phyloP scores from a whole-genome alignment of 2,888 invertebrate genomes.

The Baccha elongata region DNA sequence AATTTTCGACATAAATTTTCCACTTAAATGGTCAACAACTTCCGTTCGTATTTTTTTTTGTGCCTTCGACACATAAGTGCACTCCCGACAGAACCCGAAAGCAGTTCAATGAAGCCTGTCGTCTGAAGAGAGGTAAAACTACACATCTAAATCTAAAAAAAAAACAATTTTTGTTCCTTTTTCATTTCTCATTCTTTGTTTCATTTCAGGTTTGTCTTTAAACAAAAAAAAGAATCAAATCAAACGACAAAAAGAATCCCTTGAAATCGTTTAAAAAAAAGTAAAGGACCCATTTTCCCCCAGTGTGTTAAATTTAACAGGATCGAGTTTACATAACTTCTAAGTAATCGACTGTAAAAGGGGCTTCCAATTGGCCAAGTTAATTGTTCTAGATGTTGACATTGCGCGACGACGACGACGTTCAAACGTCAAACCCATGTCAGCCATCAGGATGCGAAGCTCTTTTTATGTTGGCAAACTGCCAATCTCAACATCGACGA shows the following conservation, averaged over 20 bases:
- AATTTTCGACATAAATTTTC: slow-evolving; percentile 62
- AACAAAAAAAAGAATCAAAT: background rate
- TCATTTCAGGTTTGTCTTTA: slow-evolving; percentile 1
- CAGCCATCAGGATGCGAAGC: slow-evolving; percentile 1
- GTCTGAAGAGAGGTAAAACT: slow-evolving; percentile 20
- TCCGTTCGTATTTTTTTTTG: slow-evolving; percentile 38
- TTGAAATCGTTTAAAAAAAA: slow-evolving; percentile 11
- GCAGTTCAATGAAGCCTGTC: slow-evolving; percentile 54
- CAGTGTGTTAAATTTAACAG: background rate
- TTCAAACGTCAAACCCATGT: slow-evolving; percentile 13
- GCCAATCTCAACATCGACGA: background rate
- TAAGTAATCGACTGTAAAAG: slow-evolving; percentile 22
- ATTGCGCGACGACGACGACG: background rate
- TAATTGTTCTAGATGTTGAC: slow-evolving; percentile 24
- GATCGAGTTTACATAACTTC: slow-evolving; percentile 1
- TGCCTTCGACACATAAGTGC: background rate
- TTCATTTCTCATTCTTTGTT: background rate
- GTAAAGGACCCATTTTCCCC: background rate
- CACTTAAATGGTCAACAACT: slow-evolving; percentile 60
- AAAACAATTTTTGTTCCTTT: background rate
- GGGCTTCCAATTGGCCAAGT: slow-evolving; percentile 19
- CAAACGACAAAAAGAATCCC: slow-evolving; percentile 15
- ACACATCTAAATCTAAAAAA: slow-evolving; percentile 22
- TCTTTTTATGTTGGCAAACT: slow-evolving; percentile 1
- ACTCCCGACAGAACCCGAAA: background rate